phyloP scores from a whole-genome alignment of 2,113 vertebrate genomes.

The Percina caprodes region DNA sequence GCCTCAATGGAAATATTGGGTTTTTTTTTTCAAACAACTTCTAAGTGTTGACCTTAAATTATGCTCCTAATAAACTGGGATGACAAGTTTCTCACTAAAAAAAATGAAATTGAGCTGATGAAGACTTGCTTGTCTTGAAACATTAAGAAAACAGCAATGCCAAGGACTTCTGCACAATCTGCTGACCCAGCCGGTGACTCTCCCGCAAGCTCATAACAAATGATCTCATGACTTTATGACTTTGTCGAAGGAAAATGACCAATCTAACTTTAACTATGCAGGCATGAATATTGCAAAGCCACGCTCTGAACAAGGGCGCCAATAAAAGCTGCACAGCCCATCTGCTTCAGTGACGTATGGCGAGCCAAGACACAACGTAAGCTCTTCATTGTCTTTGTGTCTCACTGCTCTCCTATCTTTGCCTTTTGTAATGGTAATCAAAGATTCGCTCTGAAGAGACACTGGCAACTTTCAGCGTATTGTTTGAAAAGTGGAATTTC shows the following conservation, averaged over 20 bases:
- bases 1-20: conserved; percentile 38
- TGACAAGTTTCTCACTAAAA: conserved; percentile 7
- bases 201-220: conserved; percentile 11
- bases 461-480: conserved; percentile 50
- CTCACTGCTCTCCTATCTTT: conserved; percentile 19
- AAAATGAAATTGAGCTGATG: conserved; percentile 4
- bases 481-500: conserved; percentile 68
- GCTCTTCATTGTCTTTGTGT: conserved; percentile 45
- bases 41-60: conserved; percentile 42
- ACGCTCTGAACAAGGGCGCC: conserved; percentile 32
- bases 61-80: conserved; percentile 20
- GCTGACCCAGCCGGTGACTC: conserved; percentile 24
- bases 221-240: conserved; percentile 45
- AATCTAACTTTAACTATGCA: conserved; percentile 30
- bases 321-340: conserved; percentile 46
- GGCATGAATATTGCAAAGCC: conserved; percentile 43
- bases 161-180: conserved; percentile 22
- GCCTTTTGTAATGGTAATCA: conserved; percentile 70
- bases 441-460: conserved; percentile 50
- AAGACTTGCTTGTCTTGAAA: neutral
- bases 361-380: conserved; percentile 4
- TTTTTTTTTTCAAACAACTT: conserved; percentile 58
- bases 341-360: conserved; percentile 44
- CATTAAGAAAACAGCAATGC: neutral
- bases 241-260: conserved; percentile 46